Conservation (phyloP, 1,140 invertebrate genomes). For the Bombus breviceps region DNA sequence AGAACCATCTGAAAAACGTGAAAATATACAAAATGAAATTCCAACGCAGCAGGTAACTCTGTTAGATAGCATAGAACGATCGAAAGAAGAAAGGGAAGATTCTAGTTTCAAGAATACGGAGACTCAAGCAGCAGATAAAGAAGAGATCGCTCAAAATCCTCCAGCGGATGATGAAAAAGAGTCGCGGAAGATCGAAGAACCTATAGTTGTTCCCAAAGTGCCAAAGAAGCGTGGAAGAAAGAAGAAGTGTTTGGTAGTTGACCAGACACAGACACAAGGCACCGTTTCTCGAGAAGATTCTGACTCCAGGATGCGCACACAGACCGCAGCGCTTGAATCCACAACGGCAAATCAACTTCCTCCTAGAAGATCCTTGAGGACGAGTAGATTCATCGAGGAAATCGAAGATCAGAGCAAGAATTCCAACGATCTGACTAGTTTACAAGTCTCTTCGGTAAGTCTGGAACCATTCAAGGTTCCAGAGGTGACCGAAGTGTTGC, state of each 20-base stretch:
- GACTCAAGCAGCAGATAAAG: background rate
- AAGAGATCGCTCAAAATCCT: background rate
- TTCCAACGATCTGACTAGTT: background rate
- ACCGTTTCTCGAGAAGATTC: background rate
- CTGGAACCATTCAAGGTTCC: slow-evolving; percentile 63
- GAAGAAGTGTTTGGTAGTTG: slow-evolving; percentile 43
- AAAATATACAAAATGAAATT: background rate
- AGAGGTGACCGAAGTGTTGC: slow-evolving; percentile 45
- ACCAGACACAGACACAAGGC: background rate
- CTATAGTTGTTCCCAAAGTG: background rate
- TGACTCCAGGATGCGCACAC: background rate
- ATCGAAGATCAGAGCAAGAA: background rate
- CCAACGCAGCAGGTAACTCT: background rate
- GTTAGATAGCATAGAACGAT: background rate
- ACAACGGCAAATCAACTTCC: background rate
- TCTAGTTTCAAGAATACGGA: background rate
- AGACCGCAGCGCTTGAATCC: background rate
- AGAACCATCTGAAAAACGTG: background rate
- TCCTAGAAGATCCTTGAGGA: slow-evolving; percentile 21
- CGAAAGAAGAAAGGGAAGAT: background rate
- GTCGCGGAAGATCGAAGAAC: background rate
- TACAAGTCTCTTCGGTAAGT: background rate
- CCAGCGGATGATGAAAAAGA: background rate
- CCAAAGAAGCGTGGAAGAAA: slow-evolving; percentile 52
- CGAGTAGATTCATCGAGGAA: background rate